Evolutionary conservation across 2,113 vertebrate genomes (phyloP).

Genomic region (Triplophysa dalaica): DNA sequence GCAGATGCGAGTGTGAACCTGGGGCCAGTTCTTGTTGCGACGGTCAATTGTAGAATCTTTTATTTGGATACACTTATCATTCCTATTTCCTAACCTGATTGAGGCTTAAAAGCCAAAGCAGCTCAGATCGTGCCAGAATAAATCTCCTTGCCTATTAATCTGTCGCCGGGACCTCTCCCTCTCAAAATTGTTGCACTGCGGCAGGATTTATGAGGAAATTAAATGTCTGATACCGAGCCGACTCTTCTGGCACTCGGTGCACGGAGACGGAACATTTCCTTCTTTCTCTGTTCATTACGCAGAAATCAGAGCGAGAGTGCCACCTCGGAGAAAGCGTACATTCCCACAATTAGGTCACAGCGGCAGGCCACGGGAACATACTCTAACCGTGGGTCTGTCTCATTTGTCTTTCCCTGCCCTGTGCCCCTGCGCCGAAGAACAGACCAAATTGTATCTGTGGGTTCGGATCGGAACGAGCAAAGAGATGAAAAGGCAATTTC

Average conservation of each 20-base stretch:
- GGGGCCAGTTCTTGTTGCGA: conserved; percentile 68
- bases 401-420: conserved; percentile 58
- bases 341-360: conserved; percentile 61
- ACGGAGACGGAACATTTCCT: conserved; percentile 61
- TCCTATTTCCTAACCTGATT: conserved; percentile 76
- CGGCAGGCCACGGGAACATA: conserved; percentile 43
- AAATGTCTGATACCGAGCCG: conserved; percentile 69
- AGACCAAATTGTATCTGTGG: conserved; percentile 48
- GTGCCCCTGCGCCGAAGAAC: conserved; percentile 43
- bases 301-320: conserved; percentile 59
- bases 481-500: conserved; percentile 51
- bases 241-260: conserved; percentile 59
- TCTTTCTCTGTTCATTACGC: conserved; percentile 57
- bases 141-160: conserved; percentile 80
- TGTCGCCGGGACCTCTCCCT: conserved; percentile 64
- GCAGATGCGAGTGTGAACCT: conserved; percentile 51
- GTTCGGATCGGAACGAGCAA: conserved; percentile 33
- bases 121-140: conserved; percentile 78
- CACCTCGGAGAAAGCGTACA: conserved; percentile 54
- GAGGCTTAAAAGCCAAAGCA: conserved; percentile 79
- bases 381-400: conserved; percentile 52
- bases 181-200: conserved; percentile 68
- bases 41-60: conserved; percentile 77
- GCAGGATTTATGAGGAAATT: conserved; percentile 72
- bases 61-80: conserved; percentile 74